Conservation (phyloP, 37 sponge, comb jelly and placozoan species). For the Agelas oroides region DNA sequence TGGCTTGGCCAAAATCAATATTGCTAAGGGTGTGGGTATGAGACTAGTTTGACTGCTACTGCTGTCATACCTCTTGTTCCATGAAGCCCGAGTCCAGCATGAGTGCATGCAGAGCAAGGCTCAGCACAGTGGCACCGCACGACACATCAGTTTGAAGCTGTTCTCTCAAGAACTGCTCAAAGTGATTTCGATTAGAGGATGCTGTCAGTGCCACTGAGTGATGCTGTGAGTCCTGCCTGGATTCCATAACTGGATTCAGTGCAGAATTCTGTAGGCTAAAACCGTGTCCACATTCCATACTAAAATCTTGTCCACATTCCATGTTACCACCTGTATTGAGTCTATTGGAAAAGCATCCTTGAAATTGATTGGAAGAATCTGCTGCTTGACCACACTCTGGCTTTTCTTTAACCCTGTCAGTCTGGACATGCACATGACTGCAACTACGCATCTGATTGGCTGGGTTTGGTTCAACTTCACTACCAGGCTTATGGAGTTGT, state of each 20-base stretch:
- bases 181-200: not conserved
- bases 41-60: too few relatives aligned
- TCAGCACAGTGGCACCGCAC: not conserved
- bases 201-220: not conserved
- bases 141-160: not conserved
- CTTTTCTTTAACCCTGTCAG: not conserved
- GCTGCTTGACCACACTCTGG: not conserved
- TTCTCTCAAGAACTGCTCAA: not conserved
- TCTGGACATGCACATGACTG: not conserved
- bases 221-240: not conserved
- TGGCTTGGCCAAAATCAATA: too few relatives aligned
- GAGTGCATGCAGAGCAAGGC: not conserved
- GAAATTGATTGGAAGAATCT: not conserved
- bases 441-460: not conserved
- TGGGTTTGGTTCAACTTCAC: too few relatives aligned
- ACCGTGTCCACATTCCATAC: too few relatives aligned
- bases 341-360: not conserved
- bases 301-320: too few relatives aligned
- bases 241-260: not conserved
- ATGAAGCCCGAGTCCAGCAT: conserved; percentile 8
- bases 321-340: not conserved
- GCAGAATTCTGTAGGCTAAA: not conserved
- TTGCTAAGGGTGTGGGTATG: too few relatives aligned
- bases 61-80: too few relatives aligned
- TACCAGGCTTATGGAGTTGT: too few relatives aligned